Evolutionary conservation across 2,797 vertebrate species (phyloP), one percentile per base, ranked within the genome.

Genomic region (Dallia pectoralis): DNA sequence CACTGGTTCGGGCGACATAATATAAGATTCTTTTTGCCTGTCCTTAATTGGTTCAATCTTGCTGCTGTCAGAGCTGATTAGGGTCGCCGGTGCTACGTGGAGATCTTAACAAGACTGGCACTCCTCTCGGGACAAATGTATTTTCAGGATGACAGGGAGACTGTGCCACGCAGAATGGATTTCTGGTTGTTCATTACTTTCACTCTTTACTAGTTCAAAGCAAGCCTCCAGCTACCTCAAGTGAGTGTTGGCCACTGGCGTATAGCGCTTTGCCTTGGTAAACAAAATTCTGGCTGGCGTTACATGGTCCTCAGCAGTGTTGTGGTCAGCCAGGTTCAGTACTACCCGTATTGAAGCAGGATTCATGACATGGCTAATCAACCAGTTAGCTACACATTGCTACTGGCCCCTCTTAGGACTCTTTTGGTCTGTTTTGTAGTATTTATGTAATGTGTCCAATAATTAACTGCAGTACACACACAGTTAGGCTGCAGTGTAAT

Each of bases 31-130:
- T 85, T 91, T 91, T 89, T 85, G 84, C 87, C 74, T 81, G 77
- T 81, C 80, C 87, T 84, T 92, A 93, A 94, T 93, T 92, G 90
- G 86, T 87, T 91, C 88, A 91, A 91, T 93, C 90, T 93, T 92
- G 86, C 86, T 85, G 81, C 89, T 90, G 92, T 91, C 93, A 87
- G 83, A 87, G 85, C 81, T 86, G 88, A 93, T 92, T 93, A 92
- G 79, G 79, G 86, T 87, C 80, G 82, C 66, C 75, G 85, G 67
- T 71, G 78, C 69, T 71, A 77, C 86, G 81, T 89, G 82, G 74
- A 56, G 51, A 19, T 56, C 51, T 40, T 22, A 56, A 56, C 75
- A 72, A 74, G 64, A 67, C 62, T 63, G 67, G 49, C 66, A 56
- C n/a, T 56, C 51, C 71, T 63, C 67, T 9, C 71, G 79, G 74